Conservation (phyloP, 37 sponge, comb jelly and placozoan genomes). For the Hormiphora californensis region DNA sequence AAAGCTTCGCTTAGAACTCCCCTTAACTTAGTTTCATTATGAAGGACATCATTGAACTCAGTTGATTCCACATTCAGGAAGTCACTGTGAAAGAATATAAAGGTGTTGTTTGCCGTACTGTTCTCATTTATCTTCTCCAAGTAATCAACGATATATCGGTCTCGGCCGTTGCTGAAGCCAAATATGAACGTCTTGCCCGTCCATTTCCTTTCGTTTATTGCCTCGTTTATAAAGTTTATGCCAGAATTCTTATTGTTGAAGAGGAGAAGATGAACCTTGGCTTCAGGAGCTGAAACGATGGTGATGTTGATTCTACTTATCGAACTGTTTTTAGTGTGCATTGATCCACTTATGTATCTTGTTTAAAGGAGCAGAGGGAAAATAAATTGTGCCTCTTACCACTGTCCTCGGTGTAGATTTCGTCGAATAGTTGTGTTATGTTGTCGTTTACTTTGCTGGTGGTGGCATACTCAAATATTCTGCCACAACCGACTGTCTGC, state of each 20-base stretch:
- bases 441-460: no score
- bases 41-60: no score
- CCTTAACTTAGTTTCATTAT: no score
- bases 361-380: no score
- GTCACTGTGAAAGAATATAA: background rate
- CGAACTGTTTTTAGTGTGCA: no score
- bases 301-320: no score
- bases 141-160: background rate
- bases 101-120: background rate
- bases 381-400: no score
- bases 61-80: conserved; percentile 1
- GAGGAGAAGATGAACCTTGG: conserved; percentile 22
- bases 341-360: no score
- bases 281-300: background rate
- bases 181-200: conserved; percentile 1
- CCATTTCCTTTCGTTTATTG: background rate
- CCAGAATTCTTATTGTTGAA: conserved; percentile 43
- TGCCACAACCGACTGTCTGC: no score
- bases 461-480: conserved; percentile 6
- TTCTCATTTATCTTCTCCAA: background rate
- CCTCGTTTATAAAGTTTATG: background rate
- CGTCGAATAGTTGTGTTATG: no score
- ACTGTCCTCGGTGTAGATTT: no score
- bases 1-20: no score
- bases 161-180: conserved; percentile 34